A percentile compares a stretch with the other conserved stretches of the same genome.
These are phyloP conservation scores for Zootermopsis nevadensis DNA, from an alignment of 2,888 invertebrate species.

Conservation along the genomic window DNA sequence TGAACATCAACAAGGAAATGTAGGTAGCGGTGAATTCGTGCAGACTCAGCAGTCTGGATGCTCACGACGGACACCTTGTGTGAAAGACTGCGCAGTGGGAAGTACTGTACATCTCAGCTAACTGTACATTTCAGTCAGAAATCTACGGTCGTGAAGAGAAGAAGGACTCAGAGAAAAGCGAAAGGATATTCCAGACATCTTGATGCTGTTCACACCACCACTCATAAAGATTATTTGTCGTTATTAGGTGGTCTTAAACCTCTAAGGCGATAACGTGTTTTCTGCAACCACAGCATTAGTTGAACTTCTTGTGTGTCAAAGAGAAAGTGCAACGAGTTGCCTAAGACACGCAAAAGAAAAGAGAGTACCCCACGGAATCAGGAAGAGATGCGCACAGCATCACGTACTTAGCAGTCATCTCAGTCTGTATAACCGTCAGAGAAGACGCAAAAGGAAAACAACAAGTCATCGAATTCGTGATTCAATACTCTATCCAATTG, in stretches of 20 bases:
- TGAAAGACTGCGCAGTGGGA: too few relatives aligned
- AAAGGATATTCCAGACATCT: not conserved
- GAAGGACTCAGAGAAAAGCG: not conserved
- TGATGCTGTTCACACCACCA: too few relatives aligned
- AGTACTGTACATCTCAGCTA: too few relatives aligned
- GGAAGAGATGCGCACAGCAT: not conserved
- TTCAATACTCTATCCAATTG: too few relatives aligned
- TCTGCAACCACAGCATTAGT: conserved; percentile 2
- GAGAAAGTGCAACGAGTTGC: conserved; percentile 7
- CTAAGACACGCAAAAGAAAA: not conserved
- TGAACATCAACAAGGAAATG: too few relatives aligned
- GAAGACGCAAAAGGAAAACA: too few relatives aligned
- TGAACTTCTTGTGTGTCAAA: not conserved
- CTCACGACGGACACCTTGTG: too few relatives aligned
- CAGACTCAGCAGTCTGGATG: too few relatives aligned
- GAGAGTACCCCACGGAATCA: not conserved
- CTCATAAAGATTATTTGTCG: not conserved
- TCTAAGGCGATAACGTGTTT: not conserved
- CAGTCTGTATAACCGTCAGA: too few relatives aligned
- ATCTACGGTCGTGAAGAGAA: not conserved
- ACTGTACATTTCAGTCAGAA: too few relatives aligned
- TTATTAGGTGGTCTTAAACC: not conserved
- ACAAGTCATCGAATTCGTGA: too few relatives aligned
- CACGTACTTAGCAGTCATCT: not conserved
- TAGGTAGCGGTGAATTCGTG: too few relatives aligned